Evolutionary conservation across 1,140 invertebrate species (phyloP), one percentile per base, ranked within the genome.

Genomic region (Cydia pomonella): DNA sequence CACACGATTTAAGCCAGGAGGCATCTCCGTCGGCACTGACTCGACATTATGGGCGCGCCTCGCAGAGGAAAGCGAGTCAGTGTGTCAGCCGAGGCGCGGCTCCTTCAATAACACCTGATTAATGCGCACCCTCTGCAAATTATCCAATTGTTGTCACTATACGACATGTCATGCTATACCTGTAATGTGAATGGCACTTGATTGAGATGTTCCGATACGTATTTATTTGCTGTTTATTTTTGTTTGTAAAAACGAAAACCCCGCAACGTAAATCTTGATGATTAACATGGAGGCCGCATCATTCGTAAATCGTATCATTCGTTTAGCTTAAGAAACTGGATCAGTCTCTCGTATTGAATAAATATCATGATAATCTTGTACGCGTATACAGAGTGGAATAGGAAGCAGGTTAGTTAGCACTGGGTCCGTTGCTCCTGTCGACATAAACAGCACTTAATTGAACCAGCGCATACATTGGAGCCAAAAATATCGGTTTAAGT

Each of bases 61-160:
- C 59, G 76, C 72, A 77, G 77, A 85, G 87, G 88, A 92, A 92
- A 92, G 90, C 88, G 85, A 92, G 90, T 88, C 88, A 92, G 88
- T 92, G 84, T 90, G 90, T 90, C 90, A 90, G 80, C 73, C 62
- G 18, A 53, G 73, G 63, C 69, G 73, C 80, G 80, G 78, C 77
- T 82, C 81, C 80, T 76, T 79, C 73, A 78, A 77, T 78, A 77
- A 82, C 84, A 86, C 80, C 77, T 85, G 81, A 84, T 82, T 82
- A 79, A 74, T 80, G 79, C 18, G 6, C 27, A 72, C 72, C 47
- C 47, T 50, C 13, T 6, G 18, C 72, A 47, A 64, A 29, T 64
- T 29, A 38, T 69, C 13, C 64, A n/a, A 69, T 69, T 69, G 64
- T 69, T 69, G 29, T 69, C 64, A 69, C 18, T 59, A 18, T 18